phyloP scores from a whole-genome alignment of 2,113 vertebrate genomes.

The Scomber japonicus region DNA sequence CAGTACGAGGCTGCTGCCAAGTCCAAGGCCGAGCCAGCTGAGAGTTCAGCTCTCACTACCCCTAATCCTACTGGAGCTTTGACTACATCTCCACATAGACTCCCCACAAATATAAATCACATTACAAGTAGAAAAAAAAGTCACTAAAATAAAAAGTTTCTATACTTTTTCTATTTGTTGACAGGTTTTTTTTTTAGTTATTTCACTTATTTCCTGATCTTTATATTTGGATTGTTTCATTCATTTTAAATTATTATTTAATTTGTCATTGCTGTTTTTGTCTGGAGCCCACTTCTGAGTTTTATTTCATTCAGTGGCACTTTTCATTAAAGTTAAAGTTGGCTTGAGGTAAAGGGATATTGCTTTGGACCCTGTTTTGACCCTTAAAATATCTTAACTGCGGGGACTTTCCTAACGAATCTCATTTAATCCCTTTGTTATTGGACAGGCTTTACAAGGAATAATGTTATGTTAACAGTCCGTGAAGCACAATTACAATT shows the following conservation, averaged over 20 bases:
- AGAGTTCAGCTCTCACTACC: slow-evolving; percentile 43
- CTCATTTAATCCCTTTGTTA: neutral
- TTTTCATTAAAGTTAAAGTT: slow-evolving; percentile 1
- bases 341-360: neutral
- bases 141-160: too few relatives aligned
- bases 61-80: slow-evolving; percentile 26
- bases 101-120: too few relatives aligned
- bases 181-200: too few relatives aligned
- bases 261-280: too few relatives aligned
- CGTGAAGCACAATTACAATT: too few relatives aligned
- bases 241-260: too few relatives aligned
- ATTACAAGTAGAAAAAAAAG: too few relatives aligned
- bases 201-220: too few relatives aligned
- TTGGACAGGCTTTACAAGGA: neutral
- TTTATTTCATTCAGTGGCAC: slow-evolving; percentile 1
- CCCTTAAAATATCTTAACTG: neutral
- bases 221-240: too few relatives aligned
- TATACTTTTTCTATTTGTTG: too few relatives aligned
- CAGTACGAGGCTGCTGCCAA: slow-evolving; percentile 54
- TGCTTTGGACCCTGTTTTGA: neutral
- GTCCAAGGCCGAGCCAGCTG: slow-evolving; percentile 62
- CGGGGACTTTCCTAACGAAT: neutral
- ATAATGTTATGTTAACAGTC: too few relatives aligned
- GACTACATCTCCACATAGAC: neutral
- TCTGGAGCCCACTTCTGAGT: neutral